These are phyloP conservation scores for Pseudoips prasinana DNA, from an alignment of 2,888 invertebrate species.

Conservation along the genomic window DNA sequence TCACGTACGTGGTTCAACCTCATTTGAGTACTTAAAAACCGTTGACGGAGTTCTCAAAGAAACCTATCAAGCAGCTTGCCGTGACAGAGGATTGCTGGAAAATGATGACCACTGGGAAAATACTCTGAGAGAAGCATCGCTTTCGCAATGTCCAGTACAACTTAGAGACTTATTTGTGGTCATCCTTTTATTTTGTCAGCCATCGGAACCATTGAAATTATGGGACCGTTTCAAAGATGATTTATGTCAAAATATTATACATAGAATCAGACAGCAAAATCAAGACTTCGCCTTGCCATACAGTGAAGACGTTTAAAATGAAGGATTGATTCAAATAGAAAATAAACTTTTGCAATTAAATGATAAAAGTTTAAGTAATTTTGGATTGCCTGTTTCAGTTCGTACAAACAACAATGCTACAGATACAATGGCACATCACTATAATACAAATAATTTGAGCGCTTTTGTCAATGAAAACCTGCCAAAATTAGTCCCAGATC, in stretches of 20 bases:
- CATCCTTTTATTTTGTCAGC: conserved; percentile 14
- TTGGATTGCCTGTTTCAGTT: conserved; percentile 25
- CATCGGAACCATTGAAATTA: conserved; percentile 9
- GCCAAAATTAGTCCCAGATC: conserved; percentile 18
- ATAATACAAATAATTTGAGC: conserved; percentile 8
- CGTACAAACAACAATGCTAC: conserved; percentile 21
- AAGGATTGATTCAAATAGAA: conserved; percentile 19
- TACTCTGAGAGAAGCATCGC: conserved; percentile 24
- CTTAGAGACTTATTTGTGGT: conserved; percentile 30
- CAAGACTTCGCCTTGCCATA: conserved; percentile 10
- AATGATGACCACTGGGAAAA: conserved; percentile 28
- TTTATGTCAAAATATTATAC: conserved; percentile 16
- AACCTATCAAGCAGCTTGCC: conserved; percentile 32
- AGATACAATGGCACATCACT: conserved; percentile 4
- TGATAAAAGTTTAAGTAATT: conserved; percentile 25
- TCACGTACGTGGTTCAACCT: conserved; percentile 38
- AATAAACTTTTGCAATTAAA: conserved; percentile 29
- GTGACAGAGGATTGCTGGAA: conserved; percentile 20
- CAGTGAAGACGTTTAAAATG: conserved; percentile 12
- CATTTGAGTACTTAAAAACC: conserved; percentile 29
- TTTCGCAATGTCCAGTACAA: conserved; percentile 25
- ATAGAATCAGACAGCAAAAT: conserved; percentile 8
- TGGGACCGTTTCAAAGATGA: conserved; percentile 14
- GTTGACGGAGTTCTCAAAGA: conserved; percentile 29
- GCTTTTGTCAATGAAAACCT: conserved; percentile 5